Percentiles rank a stretch among this genome's conserved stretches.
These are phyloP conservation scores for Novumbra hubbsi DNA, from an alignment of 2,797 vertebrate genomes.

Conservation along the genomic window DNA sequence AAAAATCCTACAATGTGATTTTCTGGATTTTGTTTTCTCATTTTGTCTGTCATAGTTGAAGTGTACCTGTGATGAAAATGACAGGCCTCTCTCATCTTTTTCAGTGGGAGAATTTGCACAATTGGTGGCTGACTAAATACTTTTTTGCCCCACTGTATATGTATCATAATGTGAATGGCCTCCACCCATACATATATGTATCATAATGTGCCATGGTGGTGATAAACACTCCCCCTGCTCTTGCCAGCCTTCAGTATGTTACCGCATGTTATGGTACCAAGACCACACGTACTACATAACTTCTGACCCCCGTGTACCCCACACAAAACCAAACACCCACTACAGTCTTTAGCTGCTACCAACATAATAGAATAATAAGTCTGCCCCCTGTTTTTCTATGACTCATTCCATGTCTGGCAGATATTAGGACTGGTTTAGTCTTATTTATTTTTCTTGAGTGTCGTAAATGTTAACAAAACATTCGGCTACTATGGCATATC, in stretches of 20 bases:
- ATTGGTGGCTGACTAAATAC: too few relatives aligned
- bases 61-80: too few relatives aligned
- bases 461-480: not conserved
- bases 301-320: not conserved
- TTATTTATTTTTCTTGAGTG: not conserved
- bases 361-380: not conserved
- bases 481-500: not conserved
- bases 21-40: too few relatives aligned
- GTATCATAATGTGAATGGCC: conserved; percentile 44
- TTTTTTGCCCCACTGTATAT: too few relatives aligned
- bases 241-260: not conserved
- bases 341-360: not conserved
- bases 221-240: not conserved
- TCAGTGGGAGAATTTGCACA: too few relatives aligned
- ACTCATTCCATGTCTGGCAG: not conserved
- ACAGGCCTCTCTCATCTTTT: too few relatives aligned
- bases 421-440: not conserved
- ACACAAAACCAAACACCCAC: not conserved
- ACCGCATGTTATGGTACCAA: not conserved
- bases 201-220: conserved; percentile 15
- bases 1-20: too few relatives aligned
- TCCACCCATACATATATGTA: conserved; percentile 52
- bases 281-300: not conserved
- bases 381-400: not conserved
- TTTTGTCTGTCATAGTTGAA: too few relatives aligned